These are phyloP conservation scores for Apodemia duryi DNA, from an alignment of 2,888 invertebrate species.

Conservation along the genomic window DNA sequence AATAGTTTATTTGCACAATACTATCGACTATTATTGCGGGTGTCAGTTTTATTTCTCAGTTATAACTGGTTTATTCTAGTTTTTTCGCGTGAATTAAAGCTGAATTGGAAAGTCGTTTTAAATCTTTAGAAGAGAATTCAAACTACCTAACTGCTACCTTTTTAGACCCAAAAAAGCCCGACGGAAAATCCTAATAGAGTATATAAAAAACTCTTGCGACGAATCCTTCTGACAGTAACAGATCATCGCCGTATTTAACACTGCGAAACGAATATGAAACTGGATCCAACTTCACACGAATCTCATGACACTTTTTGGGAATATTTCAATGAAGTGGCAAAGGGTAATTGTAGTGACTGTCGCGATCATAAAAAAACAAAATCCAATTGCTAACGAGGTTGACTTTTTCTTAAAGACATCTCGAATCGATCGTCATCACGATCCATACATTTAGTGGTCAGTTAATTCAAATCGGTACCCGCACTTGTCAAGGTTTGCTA, in stretches of 20 bases:
- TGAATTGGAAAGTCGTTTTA: too few relatives aligned
- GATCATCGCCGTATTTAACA: slow-evolving; percentile 18
- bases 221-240: slow-evolving; percentile 16
- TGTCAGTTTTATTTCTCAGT: too few relatives aligned
- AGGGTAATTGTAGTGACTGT: slow-evolving; percentile 27
- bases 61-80: too few relatives aligned
- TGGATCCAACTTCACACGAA: slow-evolving; percentile 22
- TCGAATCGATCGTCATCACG: slow-evolving; percentile 29
- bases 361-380: slow-evolving; percentile 23
- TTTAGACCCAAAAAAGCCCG: slow-evolving; percentile 5
- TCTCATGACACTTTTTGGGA: too few relatives aligned
- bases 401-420: slow-evolving; percentile 28
- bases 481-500: too few relatives aligned
- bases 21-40: too few relatives aligned
- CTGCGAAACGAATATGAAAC: slow-evolving; percentile 27
- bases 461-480: too few relatives aligned
- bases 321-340: slow-evolving; percentile 27
- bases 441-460: slow-evolving; percentile 26
- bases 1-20: too few relatives aligned
- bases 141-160: too few relatives aligned
- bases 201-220: slow-evolving; percentile 25
- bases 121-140: too few relatives aligned
- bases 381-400: slow-evolving; percentile 25
- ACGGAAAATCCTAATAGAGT: slow-evolving; percentile 25
- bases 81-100: too few relatives aligned